Conservation (phyloP, 1,140 invertebrate genomes). For the Coptotermes formosanus region DNA sequence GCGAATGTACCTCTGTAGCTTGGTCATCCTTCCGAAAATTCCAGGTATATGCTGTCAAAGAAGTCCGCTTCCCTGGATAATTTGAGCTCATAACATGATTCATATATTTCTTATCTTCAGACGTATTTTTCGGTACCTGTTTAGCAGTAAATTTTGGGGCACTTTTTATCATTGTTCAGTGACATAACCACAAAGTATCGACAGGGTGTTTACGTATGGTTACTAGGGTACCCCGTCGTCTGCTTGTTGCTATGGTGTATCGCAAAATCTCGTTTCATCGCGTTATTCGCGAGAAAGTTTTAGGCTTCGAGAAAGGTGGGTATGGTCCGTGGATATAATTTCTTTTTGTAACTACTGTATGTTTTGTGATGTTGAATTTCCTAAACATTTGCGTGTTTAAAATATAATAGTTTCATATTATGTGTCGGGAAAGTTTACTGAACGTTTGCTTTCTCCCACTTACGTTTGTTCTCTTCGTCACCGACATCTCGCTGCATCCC, state of each 20-base stretch:
- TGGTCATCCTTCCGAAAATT: background rate
- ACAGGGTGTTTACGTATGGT: background rate
- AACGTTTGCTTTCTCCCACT: background rate
- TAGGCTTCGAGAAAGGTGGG: constrained; percentile 22
- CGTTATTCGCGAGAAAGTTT: constrained; percentile 20
- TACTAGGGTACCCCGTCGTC: constrained; percentile 3
- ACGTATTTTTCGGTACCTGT: background rate
- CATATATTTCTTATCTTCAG: background rate
- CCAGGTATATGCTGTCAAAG: background rate
- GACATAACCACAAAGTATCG: background rate
- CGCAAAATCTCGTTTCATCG: constrained; percentile 20
- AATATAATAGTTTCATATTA: background rate
- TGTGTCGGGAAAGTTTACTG: background rate
- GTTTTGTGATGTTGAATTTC: background rate
- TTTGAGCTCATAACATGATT: background rate
- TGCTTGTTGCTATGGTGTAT: constrained; percentile 5
- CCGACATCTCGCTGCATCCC: constrained; percentile 11
- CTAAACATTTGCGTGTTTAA: background rate
- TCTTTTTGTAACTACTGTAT: background rate
- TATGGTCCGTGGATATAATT: constrained; percentile 21
- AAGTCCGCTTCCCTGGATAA: background rate
- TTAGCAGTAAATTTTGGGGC: background rate
- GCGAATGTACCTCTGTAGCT: background rate
- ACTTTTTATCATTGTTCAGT: background rate
- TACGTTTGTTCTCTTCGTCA: background rate